Evolutionary conservation across 2,888 invertebrate genomes (phyloP), one percentile per base, ranked within the genome.

Genomic region (Pristionchus mayeri): DNA sequence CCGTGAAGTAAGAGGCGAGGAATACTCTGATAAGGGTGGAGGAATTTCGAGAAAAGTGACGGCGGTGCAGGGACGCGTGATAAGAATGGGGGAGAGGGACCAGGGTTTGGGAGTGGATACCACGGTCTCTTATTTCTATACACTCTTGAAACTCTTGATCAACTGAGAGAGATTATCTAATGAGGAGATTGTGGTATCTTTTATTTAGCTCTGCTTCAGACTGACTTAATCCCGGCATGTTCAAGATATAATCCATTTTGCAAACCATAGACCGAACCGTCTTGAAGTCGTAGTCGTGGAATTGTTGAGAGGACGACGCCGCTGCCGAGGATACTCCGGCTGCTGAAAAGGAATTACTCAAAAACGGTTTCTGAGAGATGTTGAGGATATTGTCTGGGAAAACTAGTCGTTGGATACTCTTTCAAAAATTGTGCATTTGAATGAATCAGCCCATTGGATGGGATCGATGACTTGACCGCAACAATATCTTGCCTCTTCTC

Each of bases 31-130:
- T 48, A 24, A 76, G 50, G 3, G 37, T 63, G 7, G 24, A 27
- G 21, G 84, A 76, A 84, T 76, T 84, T 60, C 75, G 44, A 75
- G 84, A 76, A 30, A 76, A 76, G 52, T 54, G 76, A 30, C 54
- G 76, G 54, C 50, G 44, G 3, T 52, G 71, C 40, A 67, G 3
- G 30, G 50, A 30, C 16, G 54, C 1, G n/a, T 9, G 44, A 54
- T 6, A 16, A 44, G 50, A 24, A 16, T 52, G n/a, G n/a, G 24
- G 16, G 2, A 52, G 21, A 3, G n/a, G 37, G 21, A 34, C 34
- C 34, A 34, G 34, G 63, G 63, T n/a, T n/a, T n/a, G n/a, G n/a
- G n/a, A n/a, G n/a, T n/a, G n/a, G n/a, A n/a, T n/a, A n/a, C n/a
- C n/a, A n/a, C n/a, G n/a, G n/a, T n/a, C n/a, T n/a, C n/a, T n/a